Conservation (phyloP, 2,888 invertebrate genomes). For the Metacarcinus magister region DNA sequence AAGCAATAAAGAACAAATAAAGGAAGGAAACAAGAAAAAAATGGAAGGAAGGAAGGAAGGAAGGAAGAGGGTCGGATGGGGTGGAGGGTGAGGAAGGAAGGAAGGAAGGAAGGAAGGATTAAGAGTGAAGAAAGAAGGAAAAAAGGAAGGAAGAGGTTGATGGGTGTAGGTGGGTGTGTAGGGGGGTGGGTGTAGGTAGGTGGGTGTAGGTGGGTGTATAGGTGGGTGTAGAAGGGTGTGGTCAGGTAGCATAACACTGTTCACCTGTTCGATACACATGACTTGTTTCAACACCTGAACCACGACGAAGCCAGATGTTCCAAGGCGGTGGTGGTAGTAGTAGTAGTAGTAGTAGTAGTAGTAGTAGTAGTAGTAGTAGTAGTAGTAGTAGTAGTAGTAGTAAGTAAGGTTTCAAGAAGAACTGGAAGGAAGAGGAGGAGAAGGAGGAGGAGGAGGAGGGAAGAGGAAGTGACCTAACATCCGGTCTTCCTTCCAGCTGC, state of each 20-base stretch:
- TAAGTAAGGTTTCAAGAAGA: not conserved
- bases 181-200: no score
- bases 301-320: not conserved
- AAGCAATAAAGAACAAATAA: not conserved
- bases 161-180: no score
- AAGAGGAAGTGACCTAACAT: not conserved
- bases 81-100: no score
- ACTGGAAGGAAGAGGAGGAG: not conserved
- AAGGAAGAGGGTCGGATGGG: no score
- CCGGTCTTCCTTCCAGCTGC: not conserved
- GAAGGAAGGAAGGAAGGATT: no score
- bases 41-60: not conserved
- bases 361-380: not conserved
- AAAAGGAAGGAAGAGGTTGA: no score
- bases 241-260: not conserved
- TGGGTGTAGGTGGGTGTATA: no score
- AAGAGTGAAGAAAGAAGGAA: no score
- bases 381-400: conserved; percentile 26
- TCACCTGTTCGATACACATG: not conserved
- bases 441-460: no score
- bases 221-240: not conserved
- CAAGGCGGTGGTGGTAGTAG: not conserved
- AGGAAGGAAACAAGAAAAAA: not conserved
- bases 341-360: conserved; percentile 15
- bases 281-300: not conserved